phyloP scores from a whole-genome alignment of 2,113 vertebrate species.

The Eptatretus burgeri region DNA sequence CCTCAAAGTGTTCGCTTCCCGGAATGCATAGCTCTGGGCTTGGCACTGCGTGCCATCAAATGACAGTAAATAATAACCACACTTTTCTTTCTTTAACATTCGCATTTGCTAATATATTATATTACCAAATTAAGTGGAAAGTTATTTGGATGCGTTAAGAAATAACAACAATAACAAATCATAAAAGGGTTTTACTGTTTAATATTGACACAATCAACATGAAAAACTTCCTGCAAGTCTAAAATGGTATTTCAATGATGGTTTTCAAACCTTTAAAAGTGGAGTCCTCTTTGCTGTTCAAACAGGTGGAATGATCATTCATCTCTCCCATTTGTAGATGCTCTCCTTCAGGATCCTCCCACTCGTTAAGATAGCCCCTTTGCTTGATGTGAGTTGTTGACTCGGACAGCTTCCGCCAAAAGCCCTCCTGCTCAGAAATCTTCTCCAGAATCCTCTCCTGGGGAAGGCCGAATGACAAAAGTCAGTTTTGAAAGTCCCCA shows the following conservation, averaged over 20 bases:
- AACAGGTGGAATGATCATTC: too few relatives aligned
- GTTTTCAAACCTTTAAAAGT: too few relatives aligned
- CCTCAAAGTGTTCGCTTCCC: constrained; percentile 43
- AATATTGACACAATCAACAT: not conserved
- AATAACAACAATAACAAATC: not conserved
- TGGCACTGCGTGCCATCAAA: constrained; percentile 22
- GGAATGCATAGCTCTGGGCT: constrained; percentile 52
- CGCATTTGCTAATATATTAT: not conserved
- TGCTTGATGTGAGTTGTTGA: too few relatives aligned
- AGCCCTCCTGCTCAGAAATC: not conserved
- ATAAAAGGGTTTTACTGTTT: not conserved
- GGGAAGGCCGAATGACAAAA: too few relatives aligned
- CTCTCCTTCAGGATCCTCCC: too few relatives aligned
- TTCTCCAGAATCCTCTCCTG: not conserved
- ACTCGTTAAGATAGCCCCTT: too few relatives aligned
- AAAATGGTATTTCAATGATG: too few relatives aligned
- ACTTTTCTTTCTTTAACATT: not conserved
- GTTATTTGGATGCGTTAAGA: not conserved
- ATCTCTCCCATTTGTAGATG: too few relatives aligned
- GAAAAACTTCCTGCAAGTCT: not conserved
- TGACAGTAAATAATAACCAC: not conserved
- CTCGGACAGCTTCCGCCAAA: too few relatives aligned
- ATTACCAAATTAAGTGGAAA: not conserved
- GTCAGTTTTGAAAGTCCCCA: not conserved
- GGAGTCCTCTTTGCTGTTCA: too few relatives aligned